A percentile compares a stretch with the other conserved stretches of the same genome.
Evolutionary conservation across 2,113 vertebrate genomes (phyloP).

Genomic region (Forbesichthys agassizii): DNA sequence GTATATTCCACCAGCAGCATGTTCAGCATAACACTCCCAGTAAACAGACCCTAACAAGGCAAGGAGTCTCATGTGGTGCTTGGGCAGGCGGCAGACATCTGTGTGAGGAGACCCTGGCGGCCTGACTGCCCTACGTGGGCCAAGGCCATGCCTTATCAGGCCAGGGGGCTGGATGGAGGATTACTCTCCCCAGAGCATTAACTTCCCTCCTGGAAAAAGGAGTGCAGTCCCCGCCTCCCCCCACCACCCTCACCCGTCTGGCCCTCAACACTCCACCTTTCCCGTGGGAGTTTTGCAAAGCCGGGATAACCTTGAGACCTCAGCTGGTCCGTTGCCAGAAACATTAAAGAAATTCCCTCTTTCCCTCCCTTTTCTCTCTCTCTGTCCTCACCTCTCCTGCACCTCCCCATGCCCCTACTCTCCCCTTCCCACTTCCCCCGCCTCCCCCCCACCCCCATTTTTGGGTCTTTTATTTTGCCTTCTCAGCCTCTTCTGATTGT

Average conservation of each 20-base stretch:
- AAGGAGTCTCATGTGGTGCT: background rate
- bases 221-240: constrained; percentile 54
- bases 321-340: constrained; percentile 84
- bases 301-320: constrained; percentile 86
- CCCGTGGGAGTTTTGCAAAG: constrained; percentile 88
- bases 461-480: constrained; percentile 24
- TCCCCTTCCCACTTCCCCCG: background rate
- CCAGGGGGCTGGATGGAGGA: constrained; percentile 55
- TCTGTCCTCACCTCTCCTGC: constrained; percentile 13
- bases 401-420: background rate
- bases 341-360: constrained; percentile 79
- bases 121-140: constrained; percentile 66
- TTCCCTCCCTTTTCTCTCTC: constrained; percentile 55
- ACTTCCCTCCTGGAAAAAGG: constrained; percentile 72
- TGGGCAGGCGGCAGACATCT: background rate
- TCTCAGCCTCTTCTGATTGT: constrained; percentile 73
- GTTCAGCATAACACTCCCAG: too few species aligned
- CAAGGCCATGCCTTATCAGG: constrained; percentile 56
- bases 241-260: constrained; percentile 28
- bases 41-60: background rate
- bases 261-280: constrained; percentile 83
- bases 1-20: too few species aligned
- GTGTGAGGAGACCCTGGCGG: constrained; percentile 52
- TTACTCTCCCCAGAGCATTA: constrained; percentile 61
- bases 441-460: constrained; percentile 5